phyloP scores from a whole-genome alignment of 2,113 vertebrate species.

The Xiphophorus maculatus region DNA sequence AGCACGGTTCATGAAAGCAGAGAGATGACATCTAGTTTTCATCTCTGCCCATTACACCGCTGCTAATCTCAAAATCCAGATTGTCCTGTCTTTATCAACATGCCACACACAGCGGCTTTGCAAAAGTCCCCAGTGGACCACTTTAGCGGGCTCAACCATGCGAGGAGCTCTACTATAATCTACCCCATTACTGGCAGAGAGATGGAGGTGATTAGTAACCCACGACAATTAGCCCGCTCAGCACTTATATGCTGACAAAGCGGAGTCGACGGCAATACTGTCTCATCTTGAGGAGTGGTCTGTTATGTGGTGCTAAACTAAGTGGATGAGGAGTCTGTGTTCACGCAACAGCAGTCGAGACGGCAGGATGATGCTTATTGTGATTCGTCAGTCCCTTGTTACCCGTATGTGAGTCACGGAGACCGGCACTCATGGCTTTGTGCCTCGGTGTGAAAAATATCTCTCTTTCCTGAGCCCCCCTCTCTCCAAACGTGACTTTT shows the following conservation, averaged over 20 bases:
- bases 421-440: constrained; percentile 60
- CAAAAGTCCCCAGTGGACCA: constrained; percentile 43
- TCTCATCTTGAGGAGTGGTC: constrained; percentile 59
- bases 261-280: constrained; percentile 55
- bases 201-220: constrained; percentile 65
- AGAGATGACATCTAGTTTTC: constrained; percentile 63
- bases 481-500: constrained; percentile 50
- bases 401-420: constrained; percentile 69
- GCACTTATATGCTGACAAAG: constrained; percentile 43
- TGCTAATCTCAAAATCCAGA: constrained; percentile 58
- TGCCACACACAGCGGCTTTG: constrained; percentile 44
- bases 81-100: constrained; percentile 54
- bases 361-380: constrained; percentile 68
- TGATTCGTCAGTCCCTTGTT: constrained; percentile 78
- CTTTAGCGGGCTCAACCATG: constrained; percentile 49
- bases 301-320: constrained; percentile 24
- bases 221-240: constrained; percentile 53
- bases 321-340: constrained; percentile 30
- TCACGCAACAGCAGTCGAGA: constrained; percentile 59
- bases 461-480: constrained; percentile 55
- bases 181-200: constrained; percentile 55
- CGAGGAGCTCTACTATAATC: constrained; percentile 65
- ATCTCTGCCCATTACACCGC: constrained; percentile 59
- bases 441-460: constrained; percentile 72
- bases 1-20: constrained; percentile 39